Percentiles rank a stretch among this genome's conserved stretches.
These are phyloP conservation scores for Vanacampus margaritifer DNA, from an alignment of 2,113 vertebrate species.

Conservation along the genomic window DNA sequence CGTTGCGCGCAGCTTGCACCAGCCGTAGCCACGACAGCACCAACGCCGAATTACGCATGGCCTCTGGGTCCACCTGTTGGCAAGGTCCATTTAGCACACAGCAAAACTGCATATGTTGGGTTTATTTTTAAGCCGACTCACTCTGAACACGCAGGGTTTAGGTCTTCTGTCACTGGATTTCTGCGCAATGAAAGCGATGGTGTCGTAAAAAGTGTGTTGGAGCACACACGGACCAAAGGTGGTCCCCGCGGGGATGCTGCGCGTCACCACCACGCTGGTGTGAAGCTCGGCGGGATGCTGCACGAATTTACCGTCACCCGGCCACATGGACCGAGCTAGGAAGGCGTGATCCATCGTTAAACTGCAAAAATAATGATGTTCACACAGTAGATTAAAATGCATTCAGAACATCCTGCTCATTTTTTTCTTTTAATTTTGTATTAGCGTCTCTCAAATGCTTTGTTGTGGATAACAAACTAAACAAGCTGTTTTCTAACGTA, in stretches of 20 bases:
- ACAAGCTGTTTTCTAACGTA: neutral
- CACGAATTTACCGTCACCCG: constrained; percentile 77
- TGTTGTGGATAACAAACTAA: neutral
- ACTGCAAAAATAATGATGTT: constrained; percentile 28
- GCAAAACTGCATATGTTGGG: neutral
- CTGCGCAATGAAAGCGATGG: constrained; percentile 84
- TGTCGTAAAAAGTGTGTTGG: constrained; percentile 82
- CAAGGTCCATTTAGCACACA: neutral
- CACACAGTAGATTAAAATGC: neutral
- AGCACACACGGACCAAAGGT: constrained; percentile 82
- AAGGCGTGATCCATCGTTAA: constrained; percentile 76
- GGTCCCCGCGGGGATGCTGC: constrained; percentile 78
- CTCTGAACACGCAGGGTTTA: constrained; percentile 81
- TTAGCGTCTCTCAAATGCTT: neutral
- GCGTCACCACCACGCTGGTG: constrained; percentile 82
- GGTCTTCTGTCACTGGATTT: constrained; percentile 78
- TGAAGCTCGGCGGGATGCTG: constrained; percentile 77
- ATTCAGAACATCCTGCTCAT: neutral
- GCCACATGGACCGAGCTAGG: constrained; percentile 78
- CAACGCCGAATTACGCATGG: constrained; percentile 74
- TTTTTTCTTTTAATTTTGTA: neutral
- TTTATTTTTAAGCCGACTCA: constrained; percentile 47
- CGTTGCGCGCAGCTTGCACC: constrained; percentile 75
- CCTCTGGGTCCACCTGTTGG: constrained; percentile 79
- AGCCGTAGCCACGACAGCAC: constrained; percentile 79